A percentile compares a stretch with the other conserved stretches of the same genome.
Evolutionary conservation across 2,797 vertebrate species (phyloP).

Genomic region (Anguilla pacifica): DNA sequence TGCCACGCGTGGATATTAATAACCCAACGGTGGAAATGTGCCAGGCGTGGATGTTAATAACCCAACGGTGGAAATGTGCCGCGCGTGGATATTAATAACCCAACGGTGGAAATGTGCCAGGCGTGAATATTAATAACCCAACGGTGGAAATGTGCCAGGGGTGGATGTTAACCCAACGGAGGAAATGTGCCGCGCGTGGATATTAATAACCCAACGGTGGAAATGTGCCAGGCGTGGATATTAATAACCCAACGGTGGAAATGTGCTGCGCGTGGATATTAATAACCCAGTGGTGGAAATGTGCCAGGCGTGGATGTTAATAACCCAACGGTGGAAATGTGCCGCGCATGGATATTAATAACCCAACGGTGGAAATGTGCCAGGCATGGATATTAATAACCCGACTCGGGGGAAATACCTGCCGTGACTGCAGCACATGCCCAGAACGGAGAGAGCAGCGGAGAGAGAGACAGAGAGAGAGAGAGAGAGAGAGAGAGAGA

Average conservation of each 20-base stretch:
- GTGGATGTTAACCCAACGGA: too few relatives aligned
- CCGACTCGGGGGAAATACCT: conserved; percentile 25
- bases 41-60: background rate
- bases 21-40: background rate
- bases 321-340: background rate
- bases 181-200: too few relatives aligned
- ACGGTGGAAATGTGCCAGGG: too few relatives aligned
- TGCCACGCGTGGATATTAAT: background rate
- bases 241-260: background rate
- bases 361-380: too few relatives aligned
- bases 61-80: background rate
- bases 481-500: background rate
- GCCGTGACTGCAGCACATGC: conserved; percentile 37
- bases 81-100: background rate
- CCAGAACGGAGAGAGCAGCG: background rate
- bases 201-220: too few relatives aligned
- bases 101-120: too few relatives aligned
- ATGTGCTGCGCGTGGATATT: background rate
- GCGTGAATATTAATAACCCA: too few relatives aligned
- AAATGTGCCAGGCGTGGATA: too few relatives aligned
- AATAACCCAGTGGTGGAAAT: background rate
- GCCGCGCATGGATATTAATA: background rate
- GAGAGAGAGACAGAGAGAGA: too few relatives aligned
- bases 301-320: background rate
- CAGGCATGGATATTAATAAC: background rate